Evolutionary conservation across 1,140 invertebrate genomes (phyloP), one percentile per base, ranked within the genome.

Genomic region (Lerema accius): DNA sequence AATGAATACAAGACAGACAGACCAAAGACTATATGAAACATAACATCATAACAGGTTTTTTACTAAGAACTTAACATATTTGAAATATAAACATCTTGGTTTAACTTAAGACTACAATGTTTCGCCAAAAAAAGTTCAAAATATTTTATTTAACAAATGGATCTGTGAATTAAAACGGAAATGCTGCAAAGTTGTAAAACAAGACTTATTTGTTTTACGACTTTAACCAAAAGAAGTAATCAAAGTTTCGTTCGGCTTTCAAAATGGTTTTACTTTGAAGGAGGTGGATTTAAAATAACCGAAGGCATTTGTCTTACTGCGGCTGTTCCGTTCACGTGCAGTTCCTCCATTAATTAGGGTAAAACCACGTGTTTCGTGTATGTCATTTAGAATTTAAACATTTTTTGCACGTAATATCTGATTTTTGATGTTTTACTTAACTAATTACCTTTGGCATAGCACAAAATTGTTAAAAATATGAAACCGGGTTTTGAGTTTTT

Each of bases 261-360:
- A 37, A 37, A 37, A 42, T 42, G 40, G 40, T 16, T 42, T 42
- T 42, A 42, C 40, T 42, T 42, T 17, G 13, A 14, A 40, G n/a
- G 1, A 37, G 32, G 40, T 42, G 40, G 40, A 42, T 42, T 42
- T 42, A 42, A 42, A 42, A 17, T 3, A 37, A 37, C n/a, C 35
- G 35, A 42, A 42, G 14, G 6, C 39, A 40, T 40, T 40, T 14
- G 9, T 40, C 39, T 40, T 40, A 14, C 11, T 40, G 14, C 14
- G 39, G 39, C 1, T 11, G n/a, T 15, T 40, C 9, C 39, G 39
- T 42, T 15, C 40, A 42, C 40, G 13, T 42, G 40, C 14, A 42
- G 10, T 42, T 42, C 9, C 14, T 1, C 11, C 37, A 40, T 40
- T 40, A 40, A 40, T 40, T 40, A 40, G n/a, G 10, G 3, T 13